Evolutionary conservation across 2,888 invertebrate genomes (phyloP), one percentile per base, ranked within the genome.

Genomic region (Cryptocheilus praepositus): DNA sequence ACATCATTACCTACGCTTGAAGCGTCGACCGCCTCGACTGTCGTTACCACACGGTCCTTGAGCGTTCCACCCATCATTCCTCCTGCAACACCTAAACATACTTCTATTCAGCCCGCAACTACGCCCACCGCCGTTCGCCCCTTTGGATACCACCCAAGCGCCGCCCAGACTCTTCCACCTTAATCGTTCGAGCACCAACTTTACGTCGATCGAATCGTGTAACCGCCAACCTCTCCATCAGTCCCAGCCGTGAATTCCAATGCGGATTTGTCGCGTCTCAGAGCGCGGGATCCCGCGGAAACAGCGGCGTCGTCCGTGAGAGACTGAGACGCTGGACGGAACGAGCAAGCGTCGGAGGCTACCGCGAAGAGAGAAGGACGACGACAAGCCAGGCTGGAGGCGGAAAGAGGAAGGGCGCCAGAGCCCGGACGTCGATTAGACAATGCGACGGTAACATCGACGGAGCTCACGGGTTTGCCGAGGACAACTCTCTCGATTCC

Each of bases 341-440:
- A 28, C 19, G 46, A 52, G 16, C 44, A 44, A 13, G 19, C 58
- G 43, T 54, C 51, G 18, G 62, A 63, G 60, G 58, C 60, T 7
- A n/a, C 8, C 16, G 56, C 18, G 53, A 59, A 25, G 25, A 5
- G 60, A 49, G 63, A 61, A 36, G 61, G 61, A 46, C 49, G 57
- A 18, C 59, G 25, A 36, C 19, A 11, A 18, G 53, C n/a, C 53
- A 43, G 66, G 52, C 28, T 55, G 59, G 11, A 8, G 11, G 15
- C 45, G 59, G 61, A 61, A 67, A 56, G 57, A 19, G 71, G 67
- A 63, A 73, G 71, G 58, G 22, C 28, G 45, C 3, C 19, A 51
- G 77, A 78, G 77, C 74, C 72, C 78, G 73, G 75, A 64, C 77
- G 79, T 70, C 80, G 86, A 85, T 86, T 86, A 86, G 83, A 87